Evolutionary conservation across 2,888 invertebrate genomes (phyloP).

Genomic region (Pachliopta kotzebuea): DNA sequence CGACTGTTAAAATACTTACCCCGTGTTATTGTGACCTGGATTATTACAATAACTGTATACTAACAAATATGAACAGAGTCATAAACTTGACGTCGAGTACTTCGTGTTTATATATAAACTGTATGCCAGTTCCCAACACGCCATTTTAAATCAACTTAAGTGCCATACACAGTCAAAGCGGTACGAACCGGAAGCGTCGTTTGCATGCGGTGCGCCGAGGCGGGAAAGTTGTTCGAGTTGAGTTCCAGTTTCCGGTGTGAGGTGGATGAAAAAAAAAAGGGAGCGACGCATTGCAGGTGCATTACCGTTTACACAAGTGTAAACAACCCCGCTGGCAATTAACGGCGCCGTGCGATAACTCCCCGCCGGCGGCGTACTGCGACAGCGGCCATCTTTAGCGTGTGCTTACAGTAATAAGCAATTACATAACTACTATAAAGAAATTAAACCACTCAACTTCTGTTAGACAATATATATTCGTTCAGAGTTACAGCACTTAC

Average conservation of each 20-base stretch:
- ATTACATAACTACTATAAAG: no score
- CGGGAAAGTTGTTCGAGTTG: constrained; percentile 11
- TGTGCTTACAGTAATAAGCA: neutral
- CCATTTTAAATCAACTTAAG: constrained; percentile 3
- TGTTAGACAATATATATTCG: no score
- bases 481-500: no score
- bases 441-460: no score
- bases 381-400: constrained; percentile 1
- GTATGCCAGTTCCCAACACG: no score
- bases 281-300: constrained; percentile 22
- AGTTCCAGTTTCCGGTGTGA: constrained; percentile 18
- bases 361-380: constrained; percentile 11
- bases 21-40: no score
- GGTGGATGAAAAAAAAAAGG: constrained; percentile 11
- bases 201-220: constrained; percentile 9
- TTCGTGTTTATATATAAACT: no score
- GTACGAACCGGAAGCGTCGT: constrained; percentile 9
- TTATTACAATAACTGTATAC: no score
- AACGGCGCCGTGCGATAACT: constrained; percentile 9
- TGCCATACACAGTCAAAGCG: neutral
- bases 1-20: no score
- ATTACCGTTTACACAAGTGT: constrained; percentile 28
- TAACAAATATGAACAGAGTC: no score
- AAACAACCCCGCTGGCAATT: constrained; percentile 25
- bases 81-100: no score